Percentiles rank a stretch among this genome's conserved stretches.
These are phyloP conservation scores for Archivesica marissinica DNA, from an alignment of 1,140 invertebrate species.

Conservation along the genomic window DNA sequence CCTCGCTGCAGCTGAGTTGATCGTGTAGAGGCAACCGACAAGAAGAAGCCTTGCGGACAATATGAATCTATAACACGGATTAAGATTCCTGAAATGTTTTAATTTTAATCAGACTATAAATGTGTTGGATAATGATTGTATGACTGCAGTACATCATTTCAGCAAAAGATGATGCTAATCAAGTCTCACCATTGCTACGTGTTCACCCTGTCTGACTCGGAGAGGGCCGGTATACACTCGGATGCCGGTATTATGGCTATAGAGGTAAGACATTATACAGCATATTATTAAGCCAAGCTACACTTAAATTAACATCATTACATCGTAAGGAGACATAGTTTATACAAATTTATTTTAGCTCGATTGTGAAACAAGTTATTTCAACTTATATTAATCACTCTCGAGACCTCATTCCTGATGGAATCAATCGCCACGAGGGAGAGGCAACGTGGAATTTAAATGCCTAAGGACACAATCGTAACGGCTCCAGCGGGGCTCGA, in stretches of 20 bases:
- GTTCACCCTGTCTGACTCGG: background rate
- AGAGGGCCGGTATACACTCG: background rate
- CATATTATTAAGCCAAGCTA: no score
- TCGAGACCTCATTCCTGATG: no score
- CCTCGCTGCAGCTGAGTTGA: background rate
- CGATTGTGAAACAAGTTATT: no score
- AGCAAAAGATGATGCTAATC: conserved; percentile 4
- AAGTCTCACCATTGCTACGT: background rate
- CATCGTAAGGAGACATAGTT: background rate
- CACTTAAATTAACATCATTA: background rate
- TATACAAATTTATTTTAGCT: no score
- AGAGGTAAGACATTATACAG: conserved; percentile 27
- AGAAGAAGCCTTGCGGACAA: background rate
- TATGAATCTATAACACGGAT: background rate
- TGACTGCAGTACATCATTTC: background rate
- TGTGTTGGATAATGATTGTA: background rate
- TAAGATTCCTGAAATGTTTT: background rate
- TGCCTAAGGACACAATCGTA: no score
- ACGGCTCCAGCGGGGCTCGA: no score
- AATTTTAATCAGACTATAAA: background rate
- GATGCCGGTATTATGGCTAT: conserved; percentile 6
- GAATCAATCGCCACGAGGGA: no score
- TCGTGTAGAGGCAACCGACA: background rate
- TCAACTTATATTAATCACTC: no score
- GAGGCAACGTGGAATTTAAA: no score